Percentiles rank a stretch among this genome's conserved stretches.
Conservation (phyloP, 1,140 invertebrate species). For the Drosophila simulans region DNA sequence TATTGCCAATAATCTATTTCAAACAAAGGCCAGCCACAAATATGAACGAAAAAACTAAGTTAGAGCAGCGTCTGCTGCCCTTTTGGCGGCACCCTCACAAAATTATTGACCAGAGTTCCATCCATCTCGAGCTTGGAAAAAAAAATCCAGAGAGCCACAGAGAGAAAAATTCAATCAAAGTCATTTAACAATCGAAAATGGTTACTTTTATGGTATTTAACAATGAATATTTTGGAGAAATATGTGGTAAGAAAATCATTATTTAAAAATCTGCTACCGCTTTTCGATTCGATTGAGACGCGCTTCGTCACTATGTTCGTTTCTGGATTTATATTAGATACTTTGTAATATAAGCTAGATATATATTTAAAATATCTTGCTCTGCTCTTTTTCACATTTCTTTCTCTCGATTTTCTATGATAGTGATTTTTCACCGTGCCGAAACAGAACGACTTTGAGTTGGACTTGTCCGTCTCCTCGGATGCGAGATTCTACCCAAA, state of each 20-base stretch:
- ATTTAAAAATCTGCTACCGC: too few relatives aligned
- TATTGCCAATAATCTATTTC: constrained; percentile 82
- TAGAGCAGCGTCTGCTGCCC: constrained; percentile 67
- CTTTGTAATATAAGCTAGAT: too few relatives aligned
- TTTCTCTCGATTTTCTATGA: background rate
- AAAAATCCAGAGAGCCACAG: constrained; percentile 32
- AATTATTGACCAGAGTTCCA: constrained; percentile 80
- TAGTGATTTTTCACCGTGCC: constrained; percentile 5
- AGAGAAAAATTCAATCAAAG: constrained; percentile 27
- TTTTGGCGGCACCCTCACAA: constrained; percentile 84
- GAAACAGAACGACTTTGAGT: constrained; percentile 46
- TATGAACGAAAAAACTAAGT: constrained; percentile 36
- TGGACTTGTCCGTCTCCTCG: constrained; percentile 66
- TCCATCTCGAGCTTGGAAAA: constrained; percentile 23
- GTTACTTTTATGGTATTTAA: too few relatives aligned
- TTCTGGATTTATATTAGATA: too few relatives aligned
- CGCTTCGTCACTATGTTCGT: too few relatives aligned
- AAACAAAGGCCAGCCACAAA: constrained; percentile 62
- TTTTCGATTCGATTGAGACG: too few relatives aligned
- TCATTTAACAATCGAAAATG: too few relatives aligned
- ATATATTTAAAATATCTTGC: too few relatives aligned
- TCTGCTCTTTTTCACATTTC: too few relatives aligned
- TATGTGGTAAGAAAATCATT: too few relatives aligned
- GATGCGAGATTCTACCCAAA: constrained; percentile 73
- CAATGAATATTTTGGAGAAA: too few relatives aligned